A percentile compares a stretch with the other conserved stretches of the same genome.
Conservation (phyloP, 35 echinoderm and acorn worm species). For the Eucidaris tribuloides region DNA sequence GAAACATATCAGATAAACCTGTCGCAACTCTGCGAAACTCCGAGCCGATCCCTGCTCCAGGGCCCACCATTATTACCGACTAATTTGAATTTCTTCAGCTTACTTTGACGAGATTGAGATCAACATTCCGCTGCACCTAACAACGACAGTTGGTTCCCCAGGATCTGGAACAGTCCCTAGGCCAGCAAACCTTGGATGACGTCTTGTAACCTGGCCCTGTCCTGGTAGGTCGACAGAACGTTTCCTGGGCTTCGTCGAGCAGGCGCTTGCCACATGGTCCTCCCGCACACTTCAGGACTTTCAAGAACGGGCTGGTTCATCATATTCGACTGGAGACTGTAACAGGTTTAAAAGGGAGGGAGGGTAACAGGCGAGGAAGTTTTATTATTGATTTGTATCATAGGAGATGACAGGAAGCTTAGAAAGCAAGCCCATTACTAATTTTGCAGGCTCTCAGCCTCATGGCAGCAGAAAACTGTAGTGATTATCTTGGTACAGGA, state of each 20-base stretch:
- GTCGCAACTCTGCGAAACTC: not conserved
- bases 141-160: slow-evolving; percentile 66
- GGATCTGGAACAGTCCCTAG: slow-evolving; percentile 87
- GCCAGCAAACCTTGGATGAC: slow-evolving; percentile 75
- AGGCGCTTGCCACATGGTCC: slow-evolving; percentile 72
- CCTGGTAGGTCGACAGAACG: slow-evolving; percentile 47
- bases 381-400: too few species aligned
- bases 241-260: slow-evolving; percentile 55
- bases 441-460: too few species aligned
- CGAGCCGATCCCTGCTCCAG: not conserved
- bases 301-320: slow-evolving; percentile 84
- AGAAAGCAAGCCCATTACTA: too few species aligned
- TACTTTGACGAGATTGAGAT: slow-evolving; percentile 66
- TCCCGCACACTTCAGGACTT: slow-evolving; percentile 83
- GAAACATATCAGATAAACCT: not conserved
- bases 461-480: too few species aligned
- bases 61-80: not conserved
- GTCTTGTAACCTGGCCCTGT: slow-evolving; percentile 58
- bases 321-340: slow-evolving; percentile 92
- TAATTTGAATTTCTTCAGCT: not conserved
- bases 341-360: too few species aligned
- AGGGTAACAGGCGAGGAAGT: too few species aligned
- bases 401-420: too few species aligned
- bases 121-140: slow-evolving; percentile 65
- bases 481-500: too few species aligned